A percentile compares a stretch with the other conserved stretches of the same genome.
These are phyloP conservation scores for Terrapene triunguis DNA, from an alignment of 2,113 vertebrate species.

Conservation along the genomic window DNA sequence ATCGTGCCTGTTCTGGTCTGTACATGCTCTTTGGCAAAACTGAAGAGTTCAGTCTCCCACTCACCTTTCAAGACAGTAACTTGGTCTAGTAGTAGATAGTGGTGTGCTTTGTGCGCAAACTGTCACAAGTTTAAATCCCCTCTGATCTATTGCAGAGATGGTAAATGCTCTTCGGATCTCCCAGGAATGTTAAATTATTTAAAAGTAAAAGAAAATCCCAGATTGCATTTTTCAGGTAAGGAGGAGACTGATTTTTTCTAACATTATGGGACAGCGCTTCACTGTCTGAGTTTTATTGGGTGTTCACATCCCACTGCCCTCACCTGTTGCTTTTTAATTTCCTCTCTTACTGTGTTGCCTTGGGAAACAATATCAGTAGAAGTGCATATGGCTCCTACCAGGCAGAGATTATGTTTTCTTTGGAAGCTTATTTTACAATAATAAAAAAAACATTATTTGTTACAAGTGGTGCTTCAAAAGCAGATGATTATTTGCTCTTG, in stretches of 20 bases:
- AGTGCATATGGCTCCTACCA: not conserved
- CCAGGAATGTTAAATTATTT: not conserved
- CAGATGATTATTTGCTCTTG: not conserved
- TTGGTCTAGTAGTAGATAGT: not conserved
- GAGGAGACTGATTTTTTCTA: not conserved
- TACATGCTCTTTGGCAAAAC: not conserved
- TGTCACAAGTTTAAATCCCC: not conserved
- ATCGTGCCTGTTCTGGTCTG: not conserved
- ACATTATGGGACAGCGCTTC: slow-evolving; percentile 13
- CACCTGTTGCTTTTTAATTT: slow-evolving; percentile 60
- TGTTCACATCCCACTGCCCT: slow-evolving; percentile 15
- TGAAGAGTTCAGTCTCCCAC: not conserved
- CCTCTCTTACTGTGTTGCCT: slow-evolving; percentile 10
- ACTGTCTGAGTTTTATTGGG: slow-evolving; percentile 28
- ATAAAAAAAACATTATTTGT: not conserved
- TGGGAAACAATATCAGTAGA: slow-evolving; percentile 7
- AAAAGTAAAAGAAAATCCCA: not conserved
- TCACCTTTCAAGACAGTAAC: not conserved
- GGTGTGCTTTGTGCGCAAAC: fast-evolving
- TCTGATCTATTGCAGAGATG: not conserved
- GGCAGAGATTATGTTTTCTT: not conserved
- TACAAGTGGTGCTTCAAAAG: slow-evolving; percentile 19
- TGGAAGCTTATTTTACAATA: slow-evolving; percentile 20
- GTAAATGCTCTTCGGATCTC: not conserved
- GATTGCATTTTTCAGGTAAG: not conserved